Base-by-base conservation (phyloP, 1,140 invertebrate genomes). In the Antheraea pernyi region DNA sequence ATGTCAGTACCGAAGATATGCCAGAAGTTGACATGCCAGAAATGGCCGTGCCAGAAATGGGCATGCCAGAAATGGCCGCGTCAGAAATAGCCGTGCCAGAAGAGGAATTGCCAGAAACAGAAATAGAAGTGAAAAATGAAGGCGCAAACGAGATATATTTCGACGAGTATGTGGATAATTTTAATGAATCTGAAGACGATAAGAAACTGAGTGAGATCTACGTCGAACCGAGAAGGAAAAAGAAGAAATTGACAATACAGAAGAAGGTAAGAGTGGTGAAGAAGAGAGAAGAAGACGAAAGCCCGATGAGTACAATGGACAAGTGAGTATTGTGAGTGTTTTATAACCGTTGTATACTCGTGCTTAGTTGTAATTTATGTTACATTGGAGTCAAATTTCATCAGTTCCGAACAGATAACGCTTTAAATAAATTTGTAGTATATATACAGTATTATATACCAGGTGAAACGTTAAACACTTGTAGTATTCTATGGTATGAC, bases 151-250 rank as follows among this genome's bases (percentile, higher is more conserved):
- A 82, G 30, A 87, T 89, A 74, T 89, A 74, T 22, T 80, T 86
- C 6, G 78, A 89, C 19, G 84, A 86, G 8, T 85, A 68, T 11
- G 22, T 39, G 7, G 70, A 82, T 58, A 69, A 67, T 1, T 82
- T 83, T 39, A 74, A 83, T 30, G 85, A 86, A 16, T 83, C 80
- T 3, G 86, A 87, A 9, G 85, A 91, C 37, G 79, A 91, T 70
- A 80, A 77, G 68, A 82, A 77, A 3, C 64, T 91, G 8, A 91
- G 88, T 66, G 88, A 89, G 22, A 76, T 91, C 8, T 8, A 61
- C 60, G 59, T 60, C 8, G 60, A 78, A 64, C 65, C 68, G 16
- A 81, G 82, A 37, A 82, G 77, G 60, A 72, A 73, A 61, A 82
- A 76, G 46, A 77, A 78, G 46, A 83, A 75, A 42, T 16, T 76